Evolutionary conservation across 2,113 vertebrate species (phyloP).

Genomic region (Oophaga pumilio): DNA sequence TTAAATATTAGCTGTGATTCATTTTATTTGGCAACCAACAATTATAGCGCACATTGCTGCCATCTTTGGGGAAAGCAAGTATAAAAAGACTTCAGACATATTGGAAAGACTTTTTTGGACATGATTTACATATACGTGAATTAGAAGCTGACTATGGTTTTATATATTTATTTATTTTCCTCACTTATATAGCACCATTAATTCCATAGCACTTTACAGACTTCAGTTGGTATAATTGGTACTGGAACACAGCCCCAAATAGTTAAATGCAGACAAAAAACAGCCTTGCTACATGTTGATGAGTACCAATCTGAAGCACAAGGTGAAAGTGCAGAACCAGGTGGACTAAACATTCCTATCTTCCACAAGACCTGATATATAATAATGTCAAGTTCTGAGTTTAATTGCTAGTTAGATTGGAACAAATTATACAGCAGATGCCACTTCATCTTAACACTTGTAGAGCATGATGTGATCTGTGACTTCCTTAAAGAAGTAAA

Average conservation of each 20-base stretch:
- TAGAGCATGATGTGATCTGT: conserved; percentile 4
- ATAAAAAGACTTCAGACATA: neutral
- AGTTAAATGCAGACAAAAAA: neutral
- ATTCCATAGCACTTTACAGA: no score
- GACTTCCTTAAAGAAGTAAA: conserved; percentile 15
- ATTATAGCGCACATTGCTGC: neutral
- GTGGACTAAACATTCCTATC: neutral
- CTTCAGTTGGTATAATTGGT: no score
- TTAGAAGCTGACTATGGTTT: no score
- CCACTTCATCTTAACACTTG: neutral
- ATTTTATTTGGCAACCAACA: neutral
- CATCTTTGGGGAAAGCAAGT: neutral
- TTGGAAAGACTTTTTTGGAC: neutral
- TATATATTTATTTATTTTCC: no score
- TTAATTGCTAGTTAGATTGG: conserved; percentile 2
- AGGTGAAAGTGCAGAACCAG: neutral
- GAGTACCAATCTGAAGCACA: neutral
- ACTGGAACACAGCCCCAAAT: neutral
- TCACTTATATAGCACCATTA: no score
- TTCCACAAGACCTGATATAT: neutral
- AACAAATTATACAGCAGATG: neutral
- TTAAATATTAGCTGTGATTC: neutral
- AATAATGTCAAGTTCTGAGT: neutral
- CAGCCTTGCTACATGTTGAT: neutral
- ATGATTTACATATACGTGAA: neutral